Percentiles rank a stretch among this genome's conserved stretches.
phyloP scores from a whole-genome alignment of 2,888 invertebrate genomes.

The Limenitis camilla region DNA sequence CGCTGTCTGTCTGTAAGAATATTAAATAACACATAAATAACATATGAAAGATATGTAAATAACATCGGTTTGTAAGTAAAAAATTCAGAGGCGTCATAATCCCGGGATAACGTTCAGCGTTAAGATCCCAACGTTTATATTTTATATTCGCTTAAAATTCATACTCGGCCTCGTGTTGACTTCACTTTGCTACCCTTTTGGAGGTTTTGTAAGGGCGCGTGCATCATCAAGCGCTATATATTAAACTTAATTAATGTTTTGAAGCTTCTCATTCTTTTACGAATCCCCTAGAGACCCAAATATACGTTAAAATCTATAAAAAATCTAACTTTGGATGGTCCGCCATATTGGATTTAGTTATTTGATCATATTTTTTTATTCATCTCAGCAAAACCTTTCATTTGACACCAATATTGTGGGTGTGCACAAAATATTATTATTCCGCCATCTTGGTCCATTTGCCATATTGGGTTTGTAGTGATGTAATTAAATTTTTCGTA shows the following conservation, averaged over 20 bases:
- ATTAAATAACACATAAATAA: background rate
- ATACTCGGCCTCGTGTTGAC: conserved; percentile 15
- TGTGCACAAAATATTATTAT: no score
- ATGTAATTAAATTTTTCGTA: no score
- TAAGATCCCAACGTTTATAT: conserved; percentile 19
- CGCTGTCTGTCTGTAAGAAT: no score
- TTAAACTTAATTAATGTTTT: background rate
- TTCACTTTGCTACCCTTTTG: conserved; percentile 16
- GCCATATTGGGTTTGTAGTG: no score
- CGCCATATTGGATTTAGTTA: no score
- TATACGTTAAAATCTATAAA: no score
- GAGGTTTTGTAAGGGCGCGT: conserved; percentile 9
- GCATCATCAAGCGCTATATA: background rate
- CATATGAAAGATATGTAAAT: background rate
- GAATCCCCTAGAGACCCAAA: no score
- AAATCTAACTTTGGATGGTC: no score
- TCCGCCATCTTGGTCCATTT: no score
- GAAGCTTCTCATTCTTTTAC: background rate
- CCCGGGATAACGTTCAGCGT: conserved; percentile 11
- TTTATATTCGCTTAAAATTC: conserved; percentile 21
- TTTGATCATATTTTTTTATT: no score
- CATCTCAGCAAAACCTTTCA: no score
- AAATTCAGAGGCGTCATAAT: conserved; percentile 11
- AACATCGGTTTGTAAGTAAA: background rate
- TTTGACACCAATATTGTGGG: no score